Conservation (phyloP, 2,797 vertebrate genomes). For the Spinus pinus region DNA sequence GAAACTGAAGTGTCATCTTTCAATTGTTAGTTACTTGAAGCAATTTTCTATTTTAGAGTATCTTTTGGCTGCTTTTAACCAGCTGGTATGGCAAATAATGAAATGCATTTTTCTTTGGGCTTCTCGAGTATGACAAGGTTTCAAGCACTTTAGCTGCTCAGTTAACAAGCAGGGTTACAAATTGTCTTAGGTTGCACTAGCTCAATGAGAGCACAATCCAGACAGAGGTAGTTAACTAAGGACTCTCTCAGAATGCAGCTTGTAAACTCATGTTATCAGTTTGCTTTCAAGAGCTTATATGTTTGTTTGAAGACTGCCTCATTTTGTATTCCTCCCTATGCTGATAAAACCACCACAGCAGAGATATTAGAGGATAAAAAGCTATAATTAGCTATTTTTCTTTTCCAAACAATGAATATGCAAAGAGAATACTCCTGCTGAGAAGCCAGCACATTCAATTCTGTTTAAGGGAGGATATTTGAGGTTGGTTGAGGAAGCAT, state of each 20-base stretch:
- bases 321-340: background rate
- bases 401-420: background rate
- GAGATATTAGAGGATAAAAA: background rate
- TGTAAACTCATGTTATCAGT: background rate
- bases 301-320: background rate
- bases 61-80: background rate
- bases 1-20: background rate
- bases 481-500: background rate
- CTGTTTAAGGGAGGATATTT: background rate
- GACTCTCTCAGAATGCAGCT: background rate
- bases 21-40: background rate
- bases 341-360: background rate
- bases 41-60: background rate
- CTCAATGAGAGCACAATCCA: background rate
- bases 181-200: background rate
- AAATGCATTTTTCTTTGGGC: background rate
- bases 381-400: background rate
- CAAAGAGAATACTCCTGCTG: background rate
- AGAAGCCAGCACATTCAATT: background rate
- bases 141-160: background rate
- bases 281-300: background rate
- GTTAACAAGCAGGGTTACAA: background rate
- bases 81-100: background rate
- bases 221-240: background rate
- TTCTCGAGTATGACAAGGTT: background rate